phyloP scores from a whole-genome alignment of 2,888 invertebrate genomes.

The Mantis religiosa region DNA sequence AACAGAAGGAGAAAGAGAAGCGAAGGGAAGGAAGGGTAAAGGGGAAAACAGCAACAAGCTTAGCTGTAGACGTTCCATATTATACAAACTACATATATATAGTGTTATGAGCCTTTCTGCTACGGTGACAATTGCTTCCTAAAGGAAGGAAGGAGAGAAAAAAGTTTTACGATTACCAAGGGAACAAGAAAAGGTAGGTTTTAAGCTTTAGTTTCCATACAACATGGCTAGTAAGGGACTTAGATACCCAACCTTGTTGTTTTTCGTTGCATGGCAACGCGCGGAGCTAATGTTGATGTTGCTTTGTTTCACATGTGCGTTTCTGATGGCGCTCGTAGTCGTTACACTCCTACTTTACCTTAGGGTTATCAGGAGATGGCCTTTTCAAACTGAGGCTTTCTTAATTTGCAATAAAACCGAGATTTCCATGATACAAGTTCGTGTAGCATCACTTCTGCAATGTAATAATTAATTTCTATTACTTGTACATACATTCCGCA shows the following conservation, averaged over 20 bases:
- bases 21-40: not conserved
- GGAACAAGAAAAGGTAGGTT: constrained; percentile 34
- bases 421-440: not conserved
- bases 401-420: not conserved
- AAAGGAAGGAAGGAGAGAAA: constrained; percentile 37
- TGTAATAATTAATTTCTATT: too few species aligned
- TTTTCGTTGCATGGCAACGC: not conserved
- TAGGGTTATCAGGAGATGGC: not conserved
- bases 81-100: constrained; percentile 9
- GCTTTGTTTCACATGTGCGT: not conserved
- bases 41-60: not conserved
- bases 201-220: not conserved
- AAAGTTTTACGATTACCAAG: constrained; percentile 45
- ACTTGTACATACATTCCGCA: too few species aligned
- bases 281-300: not conserved
- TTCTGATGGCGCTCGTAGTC: not conserved
- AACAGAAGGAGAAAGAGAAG: constrained; percentile 38
- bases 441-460: too few species aligned
- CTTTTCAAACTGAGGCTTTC: not conserved
- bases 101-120: constrained; percentile 20
- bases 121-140: constrained; percentile 37
- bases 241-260: not conserved
- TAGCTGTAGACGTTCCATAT: constrained; percentile 8
- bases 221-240: not conserved
- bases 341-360: not conserved